Percentiles rank a stretch among this genome's conserved stretches.
phyloP scores from a whole-genome alignment of 2,113 vertebrate species.

The Cyprinus carpio region DNA sequence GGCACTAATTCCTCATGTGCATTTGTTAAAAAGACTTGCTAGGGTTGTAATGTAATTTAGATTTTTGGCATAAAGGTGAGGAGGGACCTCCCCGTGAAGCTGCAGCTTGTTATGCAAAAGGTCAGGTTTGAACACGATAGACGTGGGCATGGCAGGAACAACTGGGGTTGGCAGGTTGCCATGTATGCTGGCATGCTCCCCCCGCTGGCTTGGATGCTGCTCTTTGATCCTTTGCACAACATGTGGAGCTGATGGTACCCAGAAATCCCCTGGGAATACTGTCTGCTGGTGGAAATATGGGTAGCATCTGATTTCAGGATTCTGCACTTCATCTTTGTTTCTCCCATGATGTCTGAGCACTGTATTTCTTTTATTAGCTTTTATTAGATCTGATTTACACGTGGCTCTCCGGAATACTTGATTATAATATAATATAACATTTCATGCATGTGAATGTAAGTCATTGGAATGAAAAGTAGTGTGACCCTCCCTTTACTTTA shows the following conservation, averaged over 20 bases:
- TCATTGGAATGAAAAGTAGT: neutral
- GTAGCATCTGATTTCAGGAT: constrained; percentile 30
- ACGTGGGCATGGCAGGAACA: constrained; percentile 41
- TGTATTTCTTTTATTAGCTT: neutral
- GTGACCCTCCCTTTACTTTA: neutral
- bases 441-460: neutral
- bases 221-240: constrained; percentile 51
- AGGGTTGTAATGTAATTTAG: constrained; percentile 16
- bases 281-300: constrained; percentile 41
- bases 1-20: constrained; percentile 11
- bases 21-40: constrained; percentile 7
- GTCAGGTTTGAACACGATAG: constrained; percentile 39
- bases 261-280: constrained; percentile 25
- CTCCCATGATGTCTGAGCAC: neutral
- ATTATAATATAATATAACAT: neutral
- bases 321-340: constrained; percentile 10
- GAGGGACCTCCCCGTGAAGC: constrained; percentile 29
- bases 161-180: constrained; percentile 48
- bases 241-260: constrained; percentile 42
- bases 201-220: constrained; percentile 36
- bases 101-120: constrained; percentile 41
- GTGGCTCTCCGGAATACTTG: neutral
- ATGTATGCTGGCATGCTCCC: constrained; percentile 30
- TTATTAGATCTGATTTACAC: neutral
- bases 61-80: constrained; percentile 22